Evolutionary conservation across 2,888 invertebrate species (phyloP), one percentile per base, ranked within the genome.

Genomic region (Pseudolycoriella hygida): DNA sequence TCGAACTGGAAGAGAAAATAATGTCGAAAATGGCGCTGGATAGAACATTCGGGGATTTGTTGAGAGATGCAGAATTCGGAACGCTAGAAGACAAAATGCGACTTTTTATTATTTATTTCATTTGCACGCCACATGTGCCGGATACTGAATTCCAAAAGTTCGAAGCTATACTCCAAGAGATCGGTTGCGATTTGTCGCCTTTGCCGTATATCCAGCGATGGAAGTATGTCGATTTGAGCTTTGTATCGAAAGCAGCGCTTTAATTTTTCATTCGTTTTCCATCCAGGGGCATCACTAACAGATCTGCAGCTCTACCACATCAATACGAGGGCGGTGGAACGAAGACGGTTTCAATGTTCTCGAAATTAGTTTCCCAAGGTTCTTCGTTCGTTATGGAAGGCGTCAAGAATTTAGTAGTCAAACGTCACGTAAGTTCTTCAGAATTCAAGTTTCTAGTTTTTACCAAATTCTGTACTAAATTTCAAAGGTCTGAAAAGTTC

Each of bases 341-440:
- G 0, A 93, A 90, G 67, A 96, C 96, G 1, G 89, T 93, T 1
- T 88, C 85, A 49, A 97, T 98, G 97, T 96, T 98, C 67, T 92
- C 93, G 8, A 98, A 97, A 66, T 72, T 98, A 46, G 87, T 98
- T 56, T 87, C 87, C 8, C 93, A 96, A 60, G 94, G 96, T 17
- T 97, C 96, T 0, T 89, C 90, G 31, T 96, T 98, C 63, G 94
- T 98, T 1, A 98, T 98, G 96, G 98, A 99, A 66, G 98, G 96
- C 32, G 96, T 97, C 1, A 93, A 96, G 67, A 99, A 98, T 71
- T 76, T 98, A 56, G 97, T 97, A 15, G 89, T 98, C 8, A 98
- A 98, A 67, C 82, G 88, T 69, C 96, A 98, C 68, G 89, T 88
- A 64, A 76, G 80, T 74, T 42, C 43, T 17, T 2, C 11, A 3